These are phyloP conservation scores for Conops quadrifasciatus DNA, from an alignment of 2,888 invertebrate species.

Conservation along the genomic window DNA sequence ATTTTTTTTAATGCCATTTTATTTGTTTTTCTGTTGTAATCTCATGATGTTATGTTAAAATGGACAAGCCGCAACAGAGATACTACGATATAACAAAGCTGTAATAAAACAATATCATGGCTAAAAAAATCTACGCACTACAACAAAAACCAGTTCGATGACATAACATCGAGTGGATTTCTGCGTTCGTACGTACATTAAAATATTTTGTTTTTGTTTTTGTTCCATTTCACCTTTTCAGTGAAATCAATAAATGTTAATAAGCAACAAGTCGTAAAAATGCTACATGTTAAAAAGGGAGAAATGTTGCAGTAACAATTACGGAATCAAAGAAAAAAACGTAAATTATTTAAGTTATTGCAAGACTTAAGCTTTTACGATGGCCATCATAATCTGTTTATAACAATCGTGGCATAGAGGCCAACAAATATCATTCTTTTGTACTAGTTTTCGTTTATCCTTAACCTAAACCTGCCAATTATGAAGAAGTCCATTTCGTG, in stretches of 20 bases:
- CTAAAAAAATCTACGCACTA: neutral
- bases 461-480: too few relatives aligned
- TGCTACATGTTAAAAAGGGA: neutral
- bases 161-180: slow-evolving; percentile 46
- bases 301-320: neutral
- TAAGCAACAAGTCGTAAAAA: neutral
- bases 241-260: slow-evolving; percentile 10
- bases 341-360: neutral
- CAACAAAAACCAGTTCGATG: slow-evolving; percentile 50
- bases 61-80: too few relatives aligned
- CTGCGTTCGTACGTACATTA: neutral
- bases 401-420: too few relatives aligned
- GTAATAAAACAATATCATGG: neutral
- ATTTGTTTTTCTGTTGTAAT: too few relatives aligned
- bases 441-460: too few relatives aligned
- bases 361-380: too few relatives aligned
- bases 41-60: too few relatives aligned
- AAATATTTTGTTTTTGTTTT: neutral
- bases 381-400: too few relatives aligned
- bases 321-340: neutral
- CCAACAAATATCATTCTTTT: too few relatives aligned
- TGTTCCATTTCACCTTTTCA: neutral
- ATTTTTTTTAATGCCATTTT: too few relatives aligned
- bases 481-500: too few relatives aligned
- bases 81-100: neutral